phyloP scores from a whole-genome alignment of 2,888 invertebrate species.

The Anorthoa munda region DNA sequence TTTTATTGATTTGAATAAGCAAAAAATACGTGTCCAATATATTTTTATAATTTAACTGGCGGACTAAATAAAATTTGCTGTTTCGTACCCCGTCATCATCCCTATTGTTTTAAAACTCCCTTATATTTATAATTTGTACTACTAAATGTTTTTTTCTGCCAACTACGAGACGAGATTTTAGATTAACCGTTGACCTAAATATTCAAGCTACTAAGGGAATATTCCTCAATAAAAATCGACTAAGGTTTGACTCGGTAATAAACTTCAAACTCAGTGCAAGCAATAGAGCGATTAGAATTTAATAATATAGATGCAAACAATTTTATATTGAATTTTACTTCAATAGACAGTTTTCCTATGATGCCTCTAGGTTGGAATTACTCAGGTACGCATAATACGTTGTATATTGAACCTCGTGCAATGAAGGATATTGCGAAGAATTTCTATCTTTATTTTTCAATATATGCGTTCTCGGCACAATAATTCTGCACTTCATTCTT shows the following conservation, averaged over 20 bases:
- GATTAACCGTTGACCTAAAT: neutral
- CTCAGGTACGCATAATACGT: neutral
- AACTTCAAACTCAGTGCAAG: neutral
- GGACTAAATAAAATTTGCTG: too few relatives aligned
- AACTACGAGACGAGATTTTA: too few relatives aligned
- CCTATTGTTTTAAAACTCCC: too few relatives aligned
- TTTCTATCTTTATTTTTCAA: constrained; percentile 2
- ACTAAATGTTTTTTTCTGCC: too few relatives aligned
- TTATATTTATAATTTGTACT: too few relatives aligned
- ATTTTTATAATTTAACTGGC: too few relatives aligned
- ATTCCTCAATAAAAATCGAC: neutral
- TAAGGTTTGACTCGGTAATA: neutral
- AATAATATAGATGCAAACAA: neutral
- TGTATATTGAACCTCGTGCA: neutral
- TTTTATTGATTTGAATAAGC: too few relatives aligned
- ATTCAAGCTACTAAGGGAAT: neutral
- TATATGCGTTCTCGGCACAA: neutral
- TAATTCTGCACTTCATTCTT: neutral
- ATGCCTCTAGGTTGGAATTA: constrained; percentile 1
- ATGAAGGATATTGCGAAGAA: neutral
- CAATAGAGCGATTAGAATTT: neutral
- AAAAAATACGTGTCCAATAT: too few relatives aligned
- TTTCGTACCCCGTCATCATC: too few relatives aligned
- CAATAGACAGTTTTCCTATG: neutral
- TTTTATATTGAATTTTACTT: neutral